phyloP scores from a whole-genome alignment of 2,888 invertebrate species.

The Dasypogon diadema region DNA sequence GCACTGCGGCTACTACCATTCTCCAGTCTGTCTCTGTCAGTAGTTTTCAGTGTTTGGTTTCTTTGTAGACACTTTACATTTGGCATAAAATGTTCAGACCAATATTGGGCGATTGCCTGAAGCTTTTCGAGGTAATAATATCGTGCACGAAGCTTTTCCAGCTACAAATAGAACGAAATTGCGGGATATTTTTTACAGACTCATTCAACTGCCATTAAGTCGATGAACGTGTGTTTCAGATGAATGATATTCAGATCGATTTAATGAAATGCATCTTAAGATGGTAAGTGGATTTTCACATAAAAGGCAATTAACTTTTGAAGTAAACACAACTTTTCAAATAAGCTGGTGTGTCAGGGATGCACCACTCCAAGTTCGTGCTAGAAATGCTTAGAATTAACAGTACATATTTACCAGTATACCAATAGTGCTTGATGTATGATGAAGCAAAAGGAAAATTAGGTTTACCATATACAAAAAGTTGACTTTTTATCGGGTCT shows the following conservation, averaged over 20 bases:
- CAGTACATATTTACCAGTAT: too few relatives aligned
- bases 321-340: too few relatives aligned
- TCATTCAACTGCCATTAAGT: background rate
- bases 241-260: background rate
- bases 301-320: background rate
- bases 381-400: too few relatives aligned
- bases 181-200: background rate
- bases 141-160: background rate
- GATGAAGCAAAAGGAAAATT: too few relatives aligned
- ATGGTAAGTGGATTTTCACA: background rate
- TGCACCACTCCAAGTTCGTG: too few relatives aligned
- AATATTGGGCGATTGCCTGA: background rate
- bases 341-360: too few relatives aligned
- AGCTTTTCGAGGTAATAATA: background rate
- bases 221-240: background rate
- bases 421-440: too few relatives aligned
- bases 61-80: background rate
- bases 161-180: background rate
- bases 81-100: background rate
- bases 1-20: background rate
- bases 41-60: constrained; percentile 2
- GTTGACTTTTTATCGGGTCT: too few relatives aligned
- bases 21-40: background rate
- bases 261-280: background rate
- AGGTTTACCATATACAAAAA: too few relatives aligned